These are phyloP conservation scores for Equus przewalskii DNA, from an alignment of 2,113 vertebrate genomes.

Conservation along the genomic window DNA sequence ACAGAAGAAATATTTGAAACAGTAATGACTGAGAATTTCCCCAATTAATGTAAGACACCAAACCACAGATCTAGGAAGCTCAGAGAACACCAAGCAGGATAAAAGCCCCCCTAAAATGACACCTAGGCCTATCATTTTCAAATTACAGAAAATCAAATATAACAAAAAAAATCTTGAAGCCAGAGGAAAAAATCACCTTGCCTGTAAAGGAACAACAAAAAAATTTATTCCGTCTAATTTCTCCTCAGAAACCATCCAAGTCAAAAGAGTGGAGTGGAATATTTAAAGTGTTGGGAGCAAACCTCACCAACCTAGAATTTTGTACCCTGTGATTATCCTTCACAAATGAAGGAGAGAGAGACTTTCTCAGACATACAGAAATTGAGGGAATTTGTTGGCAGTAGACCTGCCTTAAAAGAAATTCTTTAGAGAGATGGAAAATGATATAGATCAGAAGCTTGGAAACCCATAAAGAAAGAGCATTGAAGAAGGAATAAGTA, in stretches of 20 bases:
- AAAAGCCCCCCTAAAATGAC: not conserved
- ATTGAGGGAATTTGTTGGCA: not conserved
- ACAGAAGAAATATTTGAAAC: not conserved
- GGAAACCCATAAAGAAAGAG: too few species aligned
- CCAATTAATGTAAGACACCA: not conserved
- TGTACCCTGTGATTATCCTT: not conserved
- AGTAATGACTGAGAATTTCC: not conserved
- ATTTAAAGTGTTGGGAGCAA: not conserved
- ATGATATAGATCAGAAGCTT: too few species aligned
- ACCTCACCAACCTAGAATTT: not conserved
- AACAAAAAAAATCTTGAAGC: not conserved
- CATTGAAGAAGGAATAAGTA: too few species aligned
- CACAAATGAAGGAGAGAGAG: not conserved
- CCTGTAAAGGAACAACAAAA: not conserved
- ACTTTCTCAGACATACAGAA: not conserved
- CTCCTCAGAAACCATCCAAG: not conserved
- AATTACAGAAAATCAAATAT: not conserved
- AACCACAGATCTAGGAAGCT: not conserved
- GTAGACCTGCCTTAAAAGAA: too few species aligned
- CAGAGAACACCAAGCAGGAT: not conserved
- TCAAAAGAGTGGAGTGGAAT: not conserved
- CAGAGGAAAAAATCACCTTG: not conserved
- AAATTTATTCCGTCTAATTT: not conserved
- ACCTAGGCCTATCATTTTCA: not conserved
- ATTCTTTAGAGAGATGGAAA: too few species aligned